Evolutionary conservation across 2,797 vertebrate genomes (phyloP).

Genomic region (Xiphorhynchus erythropygius): DNA sequence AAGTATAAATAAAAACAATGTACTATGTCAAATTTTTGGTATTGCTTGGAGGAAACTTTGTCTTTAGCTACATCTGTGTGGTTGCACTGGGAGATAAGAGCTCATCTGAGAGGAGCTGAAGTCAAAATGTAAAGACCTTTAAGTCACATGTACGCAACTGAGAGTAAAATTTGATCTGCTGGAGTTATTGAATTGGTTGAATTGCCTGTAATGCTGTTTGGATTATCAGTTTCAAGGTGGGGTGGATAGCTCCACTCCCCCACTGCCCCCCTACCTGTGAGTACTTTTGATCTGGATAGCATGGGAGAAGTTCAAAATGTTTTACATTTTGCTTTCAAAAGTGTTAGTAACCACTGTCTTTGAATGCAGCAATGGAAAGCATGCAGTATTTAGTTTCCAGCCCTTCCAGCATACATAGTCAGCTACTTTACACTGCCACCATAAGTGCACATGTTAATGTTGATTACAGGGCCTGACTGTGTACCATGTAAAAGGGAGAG

Average conservation of each 20-base stretch:
- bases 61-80: not conserved
- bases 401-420: fast-evolving
- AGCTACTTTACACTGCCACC: not conserved
- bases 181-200: not conserved
- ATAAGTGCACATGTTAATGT: not conserved
- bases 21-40: not conserved
- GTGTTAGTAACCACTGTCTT: not conserved
- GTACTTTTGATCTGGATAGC: not conserved
- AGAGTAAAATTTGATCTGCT: not conserved
- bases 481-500: not conserved
- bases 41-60: not conserved
- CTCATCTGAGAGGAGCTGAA: conserved; percentile 29
- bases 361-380: not conserved
- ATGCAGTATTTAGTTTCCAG: not conserved
- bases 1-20: not conserved
- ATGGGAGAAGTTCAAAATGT: not conserved
- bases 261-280: too few species aligned
- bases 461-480: not conserved
- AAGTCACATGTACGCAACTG: not conserved
- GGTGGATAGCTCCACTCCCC: not conserved
- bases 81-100: not conserved
- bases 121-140: not conserved
- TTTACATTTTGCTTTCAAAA: not conserved
- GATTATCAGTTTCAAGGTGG: not conserved
- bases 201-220: too few species aligned